Conservation (phyloP, 35 echinoderm and acorn worm species). For the Lytechinus pictus region DNA sequence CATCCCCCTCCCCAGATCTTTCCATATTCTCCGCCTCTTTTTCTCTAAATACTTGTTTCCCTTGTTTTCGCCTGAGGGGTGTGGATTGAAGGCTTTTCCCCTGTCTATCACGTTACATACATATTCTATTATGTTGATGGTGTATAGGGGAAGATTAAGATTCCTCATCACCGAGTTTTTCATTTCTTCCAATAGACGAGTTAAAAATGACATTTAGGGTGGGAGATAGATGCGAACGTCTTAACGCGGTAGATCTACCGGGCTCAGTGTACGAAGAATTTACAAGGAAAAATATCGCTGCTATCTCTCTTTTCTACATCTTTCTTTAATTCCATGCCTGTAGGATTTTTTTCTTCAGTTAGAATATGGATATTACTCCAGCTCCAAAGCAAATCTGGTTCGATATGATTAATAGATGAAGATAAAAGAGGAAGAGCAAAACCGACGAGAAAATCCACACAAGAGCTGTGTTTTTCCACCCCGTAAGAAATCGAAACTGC, state of each 20-base stretch:
- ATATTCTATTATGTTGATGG: constrained; percentile 5
- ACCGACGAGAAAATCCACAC: no score
- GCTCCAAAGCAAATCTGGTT: neutral
- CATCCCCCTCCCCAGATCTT: no score
- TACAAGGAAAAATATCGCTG: neutral
- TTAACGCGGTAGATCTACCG: neutral
- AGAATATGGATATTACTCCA: neutral
- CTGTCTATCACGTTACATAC: neutral
- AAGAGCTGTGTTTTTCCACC: no score
- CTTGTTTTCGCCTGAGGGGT: constrained; percentile 7
- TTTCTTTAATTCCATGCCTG: neutral
- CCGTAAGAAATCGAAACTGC: no score
- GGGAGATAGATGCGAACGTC: neutral
- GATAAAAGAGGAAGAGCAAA: neutral
- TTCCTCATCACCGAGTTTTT: neutral
- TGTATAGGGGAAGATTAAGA: neutral
- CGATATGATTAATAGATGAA: neutral
- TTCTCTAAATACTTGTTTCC: neutral
- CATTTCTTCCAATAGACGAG: neutral
- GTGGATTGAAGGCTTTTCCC: neutral
- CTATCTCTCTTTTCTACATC: neutral
- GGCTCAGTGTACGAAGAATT: neutral
- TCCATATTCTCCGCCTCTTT: neutral
- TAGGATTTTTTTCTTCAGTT: neutral
- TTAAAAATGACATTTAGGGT: constrained; percentile 6